A percentile compares a stretch with the other conserved stretches of the same genome.
Evolutionary conservation across 2,888 invertebrate genomes (phyloP).

Genomic region (Lysandra coridon): DNA sequence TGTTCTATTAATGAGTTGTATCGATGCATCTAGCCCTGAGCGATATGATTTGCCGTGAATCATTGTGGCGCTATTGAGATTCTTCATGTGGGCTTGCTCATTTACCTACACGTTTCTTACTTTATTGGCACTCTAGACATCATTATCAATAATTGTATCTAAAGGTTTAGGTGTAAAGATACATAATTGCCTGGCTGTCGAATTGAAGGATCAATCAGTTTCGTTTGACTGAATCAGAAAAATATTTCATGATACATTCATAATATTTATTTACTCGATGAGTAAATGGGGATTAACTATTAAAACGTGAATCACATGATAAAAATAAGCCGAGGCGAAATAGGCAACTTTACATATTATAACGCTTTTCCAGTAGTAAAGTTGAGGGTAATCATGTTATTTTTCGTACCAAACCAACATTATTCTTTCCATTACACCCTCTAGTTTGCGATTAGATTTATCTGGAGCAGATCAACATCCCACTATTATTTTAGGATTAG

Average conservation of each 20-base stretch:
- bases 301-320: slow-evolving; percentile 20
- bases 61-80: background rate
- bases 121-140: background rate
- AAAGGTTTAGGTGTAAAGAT: background rate
- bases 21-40: slow-evolving; percentile 1
- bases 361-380: background rate
- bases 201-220: background rate
- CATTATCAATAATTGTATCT: background rate
- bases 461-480: slow-evolving; percentile 2
- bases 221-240: background rate
- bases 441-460: slow-evolving; percentile 9
- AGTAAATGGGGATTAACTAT: slow-evolving; percentile 3
- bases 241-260: slow-evolving; percentile 16
- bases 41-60: slow-evolving; percentile 2
- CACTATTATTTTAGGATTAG: slow-evolving; percentile 16
- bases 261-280: slow-evolving; percentile 17
- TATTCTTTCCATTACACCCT: slow-evolving; percentile 14
- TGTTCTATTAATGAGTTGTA: background rate
- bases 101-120: background rate
- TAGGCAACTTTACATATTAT: background rate
- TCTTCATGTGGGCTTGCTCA: background rate
- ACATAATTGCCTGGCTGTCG: background rate
- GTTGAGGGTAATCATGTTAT: background rate
- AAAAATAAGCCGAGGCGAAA: background rate
- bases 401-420: slow-evolving; percentile 8